Conservation (phyloP, 2,888 invertebrate genomes). For the Urechis unicinctus region DNA sequence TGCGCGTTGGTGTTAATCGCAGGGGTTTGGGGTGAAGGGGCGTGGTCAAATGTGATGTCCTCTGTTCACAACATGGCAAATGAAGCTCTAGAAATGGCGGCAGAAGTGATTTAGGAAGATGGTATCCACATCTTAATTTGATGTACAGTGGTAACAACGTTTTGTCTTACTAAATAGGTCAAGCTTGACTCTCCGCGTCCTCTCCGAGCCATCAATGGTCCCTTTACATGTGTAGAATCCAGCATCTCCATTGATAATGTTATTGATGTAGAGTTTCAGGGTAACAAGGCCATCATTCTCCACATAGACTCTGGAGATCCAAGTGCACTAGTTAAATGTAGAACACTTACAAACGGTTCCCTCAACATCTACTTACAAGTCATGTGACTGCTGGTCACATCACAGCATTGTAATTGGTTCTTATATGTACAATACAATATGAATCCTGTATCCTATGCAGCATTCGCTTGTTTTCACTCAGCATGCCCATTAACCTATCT, state of each 20-base stretch:
- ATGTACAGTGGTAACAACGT: too few relatives aligned
- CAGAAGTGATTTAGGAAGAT: too few relatives aligned
- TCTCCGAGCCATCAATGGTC: constrained; percentile 14
- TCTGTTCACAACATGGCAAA: too few relatives aligned
- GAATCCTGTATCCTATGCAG: too few relatives aligned
- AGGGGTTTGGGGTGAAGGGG: constrained; percentile 19
- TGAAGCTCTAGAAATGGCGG: too few relatives aligned
- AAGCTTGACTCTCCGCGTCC: constrained; percentile 2
- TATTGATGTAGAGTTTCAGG: constrained; percentile 19
- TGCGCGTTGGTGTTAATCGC: constrained; percentile 17
- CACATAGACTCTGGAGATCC: constrained; percentile 16
- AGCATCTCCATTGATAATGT: constrained; percentile 14
- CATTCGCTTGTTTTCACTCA: too few relatives aligned
- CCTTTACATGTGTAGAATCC: constrained; percentile 20
- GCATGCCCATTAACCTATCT: too few relatives aligned
- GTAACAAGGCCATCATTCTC: constrained; percentile 10
- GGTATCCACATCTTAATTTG: neutral
- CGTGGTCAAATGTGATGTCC: constrained; percentile 25
- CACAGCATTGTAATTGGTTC: neutral
- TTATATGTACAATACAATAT: too few relatives aligned
- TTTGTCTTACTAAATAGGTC: constrained; percentile 13
- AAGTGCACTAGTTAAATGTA: too few relatives aligned
- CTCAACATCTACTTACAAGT: too few relatives aligned
- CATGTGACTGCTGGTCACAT: neutral
- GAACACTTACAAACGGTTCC: too few relatives aligned